These are phyloP conservation scores for Caenorhabditis sp. DNA, from an alignment of 2,888 invertebrate genomes.

Conservation along the genomic window DNA sequence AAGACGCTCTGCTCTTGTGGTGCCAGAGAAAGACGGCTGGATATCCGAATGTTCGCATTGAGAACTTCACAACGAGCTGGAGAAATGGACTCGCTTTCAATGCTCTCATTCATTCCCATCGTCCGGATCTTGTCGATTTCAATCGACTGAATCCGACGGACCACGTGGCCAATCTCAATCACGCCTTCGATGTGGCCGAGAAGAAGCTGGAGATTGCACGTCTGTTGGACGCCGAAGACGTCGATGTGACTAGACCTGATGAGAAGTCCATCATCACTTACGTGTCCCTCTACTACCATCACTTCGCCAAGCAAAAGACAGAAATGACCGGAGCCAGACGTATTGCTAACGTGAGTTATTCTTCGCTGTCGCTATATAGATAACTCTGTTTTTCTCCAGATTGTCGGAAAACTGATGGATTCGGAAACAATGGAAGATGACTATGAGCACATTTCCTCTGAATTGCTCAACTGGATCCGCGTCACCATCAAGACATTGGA, in stretches of 20 bases:
- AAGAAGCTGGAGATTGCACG: slow-evolving; percentile 91
- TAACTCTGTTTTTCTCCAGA: slow-evolving; percentile 83
- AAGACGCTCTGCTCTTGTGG: slow-evolving; percentile 97
- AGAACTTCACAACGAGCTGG: slow-evolving; percentile 87
- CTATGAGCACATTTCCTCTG: slow-evolving; percentile 89
- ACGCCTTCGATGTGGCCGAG: slow-evolving; percentile 96
- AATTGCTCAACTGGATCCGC: slow-evolving; percentile 93
- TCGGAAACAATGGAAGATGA: slow-evolving; percentile 92
- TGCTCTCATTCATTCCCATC: slow-evolving; percentile 96
- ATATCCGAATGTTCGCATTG: slow-evolving; percentile 82
- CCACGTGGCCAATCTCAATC: slow-evolving; percentile 95
- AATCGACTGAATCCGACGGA: slow-evolving; percentile 86
- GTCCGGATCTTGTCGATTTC: slow-evolving; percentile 89
- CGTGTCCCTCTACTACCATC: slow-evolving; percentile 98
- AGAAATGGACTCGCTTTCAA: slow-evolving; percentile 96
- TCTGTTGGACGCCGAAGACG: slow-evolving; percentile 95
- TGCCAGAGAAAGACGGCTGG: slow-evolving; percentile 98
- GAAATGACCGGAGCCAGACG: slow-evolving; percentile 97
- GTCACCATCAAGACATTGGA: slow-evolving; percentile 85
- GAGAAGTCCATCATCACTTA: slow-evolving; percentile 99
- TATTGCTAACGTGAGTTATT: slow-evolving; percentile 89
- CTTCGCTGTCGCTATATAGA: too few species aligned
- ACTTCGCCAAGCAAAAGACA: slow-evolving; percentile 98
- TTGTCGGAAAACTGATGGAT: slow-evolving; percentile 95
- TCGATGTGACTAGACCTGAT: slow-evolving; percentile 85